Percentiles rank a stretch among this genome's conserved stretches.
phyloP scores from a whole-genome alignment of 53 echinoderm and acorn worm genomes.

The Arbacia lixula region DNA sequence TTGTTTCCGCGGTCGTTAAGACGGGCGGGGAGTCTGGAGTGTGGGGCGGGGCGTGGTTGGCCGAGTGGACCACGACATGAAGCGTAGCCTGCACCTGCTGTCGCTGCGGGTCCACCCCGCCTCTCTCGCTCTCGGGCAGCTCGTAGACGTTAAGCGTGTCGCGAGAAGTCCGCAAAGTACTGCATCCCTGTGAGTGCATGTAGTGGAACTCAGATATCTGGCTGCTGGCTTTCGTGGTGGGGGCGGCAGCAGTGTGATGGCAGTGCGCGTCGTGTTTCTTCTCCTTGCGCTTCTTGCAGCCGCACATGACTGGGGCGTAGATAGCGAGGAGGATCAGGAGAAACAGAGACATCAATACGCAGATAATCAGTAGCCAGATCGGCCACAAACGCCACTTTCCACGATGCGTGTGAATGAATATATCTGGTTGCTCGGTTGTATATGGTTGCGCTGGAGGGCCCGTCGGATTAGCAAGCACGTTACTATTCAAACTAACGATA shows the following conservation, averaged over 20 bases:
- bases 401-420: constrained; percentile 25
- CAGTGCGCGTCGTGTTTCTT: constrained; percentile 20
- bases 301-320: constrained; percentile 73
- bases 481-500: constrained; percentile 11
- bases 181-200: constrained; percentile 80
- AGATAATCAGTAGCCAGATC: constrained; percentile 56
- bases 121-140: constrained; percentile 69
- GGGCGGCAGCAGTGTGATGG: constrained; percentile 25
- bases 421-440: neutral
- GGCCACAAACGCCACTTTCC: constrained; percentile 39
- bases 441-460: neutral
- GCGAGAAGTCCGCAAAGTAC: constrained; percentile 60
- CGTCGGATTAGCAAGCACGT: constrained; percentile 5
- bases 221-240: constrained; percentile 29
- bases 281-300: constrained; percentile 33
- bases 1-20: constrained; percentile 32
- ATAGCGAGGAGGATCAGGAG: constrained; percentile 82
- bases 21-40: constrained; percentile 47
- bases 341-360: constrained; percentile 68
- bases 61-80: constrained; percentile 93
- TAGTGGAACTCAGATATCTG: constrained; percentile 82
- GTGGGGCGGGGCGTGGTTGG: constrained; percentile 60
- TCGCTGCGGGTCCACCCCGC: constrained; percentile 60
- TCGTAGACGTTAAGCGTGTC: constrained; percentile 76
- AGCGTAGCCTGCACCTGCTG: constrained; percentile 90